phyloP scores from a whole-genome alignment of 30 jellyfish, hydroid and myxozoan species.

The Catostylus mosaicus region DNA sequence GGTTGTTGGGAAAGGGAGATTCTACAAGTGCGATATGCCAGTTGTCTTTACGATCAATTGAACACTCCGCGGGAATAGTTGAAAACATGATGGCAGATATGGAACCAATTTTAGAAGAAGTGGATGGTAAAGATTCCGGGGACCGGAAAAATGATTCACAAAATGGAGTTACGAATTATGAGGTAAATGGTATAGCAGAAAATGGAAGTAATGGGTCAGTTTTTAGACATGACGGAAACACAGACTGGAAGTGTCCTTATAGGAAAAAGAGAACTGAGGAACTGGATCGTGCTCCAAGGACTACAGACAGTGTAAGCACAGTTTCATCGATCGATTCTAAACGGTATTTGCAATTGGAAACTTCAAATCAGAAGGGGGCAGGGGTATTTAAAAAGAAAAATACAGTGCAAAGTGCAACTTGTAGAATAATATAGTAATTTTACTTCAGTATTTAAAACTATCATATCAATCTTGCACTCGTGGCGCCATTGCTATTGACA shows the following conservation, averaged over 20 bases:
- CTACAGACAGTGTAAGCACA: not conserved
- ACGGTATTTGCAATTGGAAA: constrained; percentile 4
- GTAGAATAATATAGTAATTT: not conserved
- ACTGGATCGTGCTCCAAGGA: not conserved
- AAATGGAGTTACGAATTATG: not conserved
- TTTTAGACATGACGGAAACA: not conserved
- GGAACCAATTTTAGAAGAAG: constrained; percentile 37
- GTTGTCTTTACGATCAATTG: constrained; percentile 41
- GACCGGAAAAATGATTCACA: not conserved
- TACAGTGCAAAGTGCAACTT: constrained; percentile 11
- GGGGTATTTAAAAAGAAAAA: not conserved
- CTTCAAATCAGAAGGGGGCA: not conserved
- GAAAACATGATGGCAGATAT: not conserved
- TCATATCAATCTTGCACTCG: too few species aligned
- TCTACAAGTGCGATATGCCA: constrained; percentile 10
- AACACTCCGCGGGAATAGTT: constrained; percentile 6
- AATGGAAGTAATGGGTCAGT: not conserved
- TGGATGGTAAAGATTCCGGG: not conserved
- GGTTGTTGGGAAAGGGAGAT: constrained; percentile 62
- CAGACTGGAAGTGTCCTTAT: not conserved
- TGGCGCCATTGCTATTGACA: too few species aligned
- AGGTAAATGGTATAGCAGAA: not conserved
- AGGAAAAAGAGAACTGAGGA: not conserved
- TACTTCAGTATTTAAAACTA: not conserved
- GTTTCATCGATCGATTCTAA: constrained; percentile 1